Base-by-base conservation (phyloP, 2,113 vertebrate genomes). In the Sebastes schlegelii region DNA sequence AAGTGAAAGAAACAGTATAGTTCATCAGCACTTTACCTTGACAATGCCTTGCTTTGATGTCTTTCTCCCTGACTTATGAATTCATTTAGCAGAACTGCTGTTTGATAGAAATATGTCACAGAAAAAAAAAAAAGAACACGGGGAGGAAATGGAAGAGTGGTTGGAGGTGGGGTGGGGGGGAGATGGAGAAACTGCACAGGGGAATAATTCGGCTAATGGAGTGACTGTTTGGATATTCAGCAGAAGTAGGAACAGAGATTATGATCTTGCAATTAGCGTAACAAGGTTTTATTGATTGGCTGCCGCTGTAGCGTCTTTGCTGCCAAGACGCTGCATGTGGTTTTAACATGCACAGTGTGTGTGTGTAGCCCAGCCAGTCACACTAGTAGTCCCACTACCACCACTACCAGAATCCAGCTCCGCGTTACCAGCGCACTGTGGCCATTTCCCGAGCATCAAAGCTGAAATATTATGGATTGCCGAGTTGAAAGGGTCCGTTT, bases 281-380 rank as follows among this genome's bases (percentile, higher is more conserved):
- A 95, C 95, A 94, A 95, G 94, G 91, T 95, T 95, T 95, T 95
- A 96, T 96, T 95, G 95, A 95, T 96, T 94, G 94, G 93, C 91
- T 92, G 86, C 86, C 84, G 89, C 88, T 89, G 89, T 91, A 85
- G 91, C 80, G 79, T 94, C 85, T 88, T 85, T 73, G 80, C 92
- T 95, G 94, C 93, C 93, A 94, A 94, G 93, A 88, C 82, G 61
- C 88, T 76, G 93, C 92, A 93, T 91, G 90, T 94, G 93, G 92
- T 92, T 94, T 90, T 91, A 94, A 85, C 90, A 90, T 93, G 90
- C 91, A 86, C 87, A 75, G 79, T 85, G 82, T 90, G 88, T 88
- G 86, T 83, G 83, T 77, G 83, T 74, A 86, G 66, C 74, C 82
- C 64, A 80, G 84, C 91, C 88, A 91, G 88, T 85, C 87, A 83